These are phyloP conservation scores for Artemisiospiza belli DNA, from an alignment of 2,113 vertebrate species.

Conservation along the genomic window DNA sequence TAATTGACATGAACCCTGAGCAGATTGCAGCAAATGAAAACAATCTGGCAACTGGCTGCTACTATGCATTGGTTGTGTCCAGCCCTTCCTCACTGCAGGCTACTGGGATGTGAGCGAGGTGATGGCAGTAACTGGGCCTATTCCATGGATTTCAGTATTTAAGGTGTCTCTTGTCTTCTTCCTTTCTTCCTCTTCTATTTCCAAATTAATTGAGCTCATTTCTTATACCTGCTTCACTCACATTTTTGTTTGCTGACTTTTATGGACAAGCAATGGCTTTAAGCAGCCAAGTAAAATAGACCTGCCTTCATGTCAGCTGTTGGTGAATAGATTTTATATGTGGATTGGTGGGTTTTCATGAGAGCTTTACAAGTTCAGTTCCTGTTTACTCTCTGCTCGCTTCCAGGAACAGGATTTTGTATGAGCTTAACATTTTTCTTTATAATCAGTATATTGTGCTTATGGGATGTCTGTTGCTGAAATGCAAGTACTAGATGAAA, in stretches of 20 bases:
- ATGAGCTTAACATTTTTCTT: background rate
- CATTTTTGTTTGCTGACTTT: constrained; percentile 11
- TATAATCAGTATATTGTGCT: constrained; percentile 4
- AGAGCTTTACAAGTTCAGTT: constrained; percentile 8
- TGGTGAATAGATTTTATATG: constrained; percentile 40
- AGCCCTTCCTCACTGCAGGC: background rate
- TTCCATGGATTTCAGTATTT: background rate
- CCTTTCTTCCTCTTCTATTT: background rate
- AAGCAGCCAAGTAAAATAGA: constrained; percentile 52
- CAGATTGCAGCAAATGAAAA: background rate
- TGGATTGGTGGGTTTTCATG: constrained; percentile 1
- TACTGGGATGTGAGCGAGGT: background rate
- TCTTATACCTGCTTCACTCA: background rate
- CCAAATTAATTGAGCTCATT: background rate
- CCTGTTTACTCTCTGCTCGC: constrained; percentile 21
- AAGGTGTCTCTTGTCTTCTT: background rate
- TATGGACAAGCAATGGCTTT: constrained; percentile 7
- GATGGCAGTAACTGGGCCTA: background rate
- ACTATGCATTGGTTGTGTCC: background rate
- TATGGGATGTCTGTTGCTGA: background rate
- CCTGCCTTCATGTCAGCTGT: constrained; percentile 34
- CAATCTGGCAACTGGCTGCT: background rate
- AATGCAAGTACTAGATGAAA: background rate
- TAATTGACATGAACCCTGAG: background rate
- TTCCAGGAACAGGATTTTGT: constrained; percentile 31